Base-by-base conservation (phyloP, 2,113 vertebrate genomes). In the Tympanuchus pallidicinctus region DNA sequence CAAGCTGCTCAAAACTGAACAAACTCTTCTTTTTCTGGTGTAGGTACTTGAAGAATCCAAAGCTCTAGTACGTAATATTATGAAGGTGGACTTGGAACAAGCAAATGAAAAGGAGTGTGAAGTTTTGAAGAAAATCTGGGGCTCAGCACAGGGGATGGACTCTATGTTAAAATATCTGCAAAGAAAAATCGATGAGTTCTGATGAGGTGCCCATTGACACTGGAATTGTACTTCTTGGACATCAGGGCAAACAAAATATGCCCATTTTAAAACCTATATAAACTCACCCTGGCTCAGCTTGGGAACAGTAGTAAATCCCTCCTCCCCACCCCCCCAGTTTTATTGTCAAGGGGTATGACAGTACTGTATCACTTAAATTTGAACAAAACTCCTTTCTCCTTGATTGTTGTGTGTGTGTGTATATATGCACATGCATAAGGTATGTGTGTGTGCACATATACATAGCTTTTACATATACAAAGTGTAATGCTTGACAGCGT, bases 41-140 rank as follows among this genome's bases (percentile, higher is more conserved):
- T 91, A 99, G 99, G 99, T 99, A 89, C 98, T 99, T 93, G 98
- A 98, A 92, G 99, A 99, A 95, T 99, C 99, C 86, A 99, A 99
- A 98, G 98, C 98, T 54, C 97, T 99, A 72, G 98, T 99, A 93
- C 98, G 99, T 87, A 99, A 98, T 91, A 97, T 97, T 91, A 99
- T 98, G 98, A 98, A 98, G 85, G 73, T 97, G 64, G 98, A 98
- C 69, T 96, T 99, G 93, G 99, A 99, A 80, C 99, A 99, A 95
- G 98, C 99, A 57, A 99, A 99, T 9, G 99, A 99, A 96, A 98
- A 98, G 4, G 99, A 99, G 92, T 99, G 99, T 77, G 99, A 99
- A 94, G 98, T 98, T 24, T 95, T 99, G 86, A 99, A 98, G 98
- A 98, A 98, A 83, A 98, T 99, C 79, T 99, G 99, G 99, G 99